These are phyloP conservation scores for Apantesis nais DNA, from an alignment of 2,888 invertebrate species.

Conservation along the genomic window DNA sequence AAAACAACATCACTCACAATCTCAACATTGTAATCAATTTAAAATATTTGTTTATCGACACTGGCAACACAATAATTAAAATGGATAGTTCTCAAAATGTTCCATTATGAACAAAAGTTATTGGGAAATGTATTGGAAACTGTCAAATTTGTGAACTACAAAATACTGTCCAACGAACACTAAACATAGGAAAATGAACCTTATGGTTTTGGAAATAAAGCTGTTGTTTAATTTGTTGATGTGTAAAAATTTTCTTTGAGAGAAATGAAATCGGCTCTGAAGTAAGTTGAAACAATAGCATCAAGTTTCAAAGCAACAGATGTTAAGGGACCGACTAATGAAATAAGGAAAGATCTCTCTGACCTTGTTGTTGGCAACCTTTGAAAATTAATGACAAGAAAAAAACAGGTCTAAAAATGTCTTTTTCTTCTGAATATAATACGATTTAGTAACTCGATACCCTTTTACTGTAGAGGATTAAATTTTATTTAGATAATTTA, in stretches of 20 bases:
- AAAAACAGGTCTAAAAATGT: background rate
- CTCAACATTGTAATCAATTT: constrained; percentile 11
- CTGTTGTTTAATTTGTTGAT: background rate
- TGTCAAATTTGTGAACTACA: constrained; percentile 48
- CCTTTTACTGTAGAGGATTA: background rate
- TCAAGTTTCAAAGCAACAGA: constrained; percentile 75
- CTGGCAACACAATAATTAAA: constrained; percentile 33
- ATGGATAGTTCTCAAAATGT: constrained; percentile 51
- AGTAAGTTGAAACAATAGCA: constrained; percentile 69
- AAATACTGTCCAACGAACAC: constrained; percentile 8
- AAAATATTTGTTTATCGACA: constrained; percentile 22
- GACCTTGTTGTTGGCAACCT: constrained; percentile 20
- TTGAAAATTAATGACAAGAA: constrained; percentile 25
- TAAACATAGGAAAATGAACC: constrained; percentile 12
- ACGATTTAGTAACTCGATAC: constrained; percentile 9
- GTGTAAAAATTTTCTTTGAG: constrained; percentile 7
- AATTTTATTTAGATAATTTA: constrained; percentile 10
- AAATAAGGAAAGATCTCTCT: constrained; percentile 57
- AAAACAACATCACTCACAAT: constrained; percentile 10
- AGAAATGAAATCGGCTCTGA: constrained; percentile 48
- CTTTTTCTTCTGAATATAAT: constrained; percentile 6
- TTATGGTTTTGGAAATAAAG: constrained; percentile 3
- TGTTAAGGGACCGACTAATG: constrained; percentile 69
- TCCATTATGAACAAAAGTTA: constrained; percentile 50
- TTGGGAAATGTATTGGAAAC: constrained; percentile 53